Evolutionary conservation across 2,797 vertebrate species (phyloP).

Genomic region (Leuciscus waleckii): DNA sequence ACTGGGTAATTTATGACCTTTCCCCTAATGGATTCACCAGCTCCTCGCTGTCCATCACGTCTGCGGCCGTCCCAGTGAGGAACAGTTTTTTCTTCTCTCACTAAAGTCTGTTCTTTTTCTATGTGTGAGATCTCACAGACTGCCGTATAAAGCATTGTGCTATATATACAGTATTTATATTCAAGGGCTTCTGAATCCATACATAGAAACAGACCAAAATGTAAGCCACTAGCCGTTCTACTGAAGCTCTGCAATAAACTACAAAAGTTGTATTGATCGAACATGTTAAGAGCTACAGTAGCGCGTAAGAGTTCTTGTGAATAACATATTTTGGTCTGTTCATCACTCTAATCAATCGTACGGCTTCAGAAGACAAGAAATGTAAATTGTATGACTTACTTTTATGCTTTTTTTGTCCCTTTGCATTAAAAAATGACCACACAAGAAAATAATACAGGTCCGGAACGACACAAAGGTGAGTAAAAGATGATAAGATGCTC

Average conservation of each 20-base stretch:
- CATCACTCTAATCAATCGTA: neutral
- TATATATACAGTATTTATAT: neutral
- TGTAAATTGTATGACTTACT: neutral
- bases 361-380: neutral
- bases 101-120: conserved; percentile 1
- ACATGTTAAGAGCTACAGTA: neutral
- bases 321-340: neutral
- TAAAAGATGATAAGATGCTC: neutral
- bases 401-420: neutral
- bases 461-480: neutral
- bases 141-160: neutral
- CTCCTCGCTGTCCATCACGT: conserved; percentile 63
- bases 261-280: neutral
- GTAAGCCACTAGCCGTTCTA: neutral
- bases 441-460: neutral
- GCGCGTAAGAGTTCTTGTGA: neutral
- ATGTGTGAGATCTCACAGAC: neutral
- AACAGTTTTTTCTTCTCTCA: conserved; percentile 50
- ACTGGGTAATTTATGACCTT: conserved; percentile 72
- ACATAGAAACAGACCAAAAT: neutral
- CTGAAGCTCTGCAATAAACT: neutral
- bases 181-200: neutral
- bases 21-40: conserved; percentile 53
- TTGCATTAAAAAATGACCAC: neutral
- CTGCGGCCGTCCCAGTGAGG: conserved; percentile 21